phyloP scores from a whole-genome alignment of 2,113 vertebrate genomes.

The Donacobius atricapilla region DNA sequence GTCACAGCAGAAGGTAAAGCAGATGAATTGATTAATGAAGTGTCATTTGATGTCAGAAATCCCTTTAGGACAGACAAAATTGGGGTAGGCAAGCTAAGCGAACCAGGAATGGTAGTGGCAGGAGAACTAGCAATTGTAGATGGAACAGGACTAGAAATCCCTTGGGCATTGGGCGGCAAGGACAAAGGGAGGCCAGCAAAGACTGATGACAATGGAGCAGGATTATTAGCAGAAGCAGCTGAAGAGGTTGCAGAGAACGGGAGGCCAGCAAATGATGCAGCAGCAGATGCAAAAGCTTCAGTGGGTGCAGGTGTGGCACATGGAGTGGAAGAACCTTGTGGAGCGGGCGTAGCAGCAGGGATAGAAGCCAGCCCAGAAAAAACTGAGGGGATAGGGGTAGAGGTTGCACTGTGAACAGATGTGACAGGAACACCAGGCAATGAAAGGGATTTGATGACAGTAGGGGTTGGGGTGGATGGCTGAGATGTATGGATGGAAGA shows the following conservation, averaged over 20 bases:
- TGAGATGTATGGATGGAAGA: conserved; percentile 67
- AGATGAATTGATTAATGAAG: conserved; percentile 67
- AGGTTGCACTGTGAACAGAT: conserved; percentile 70
- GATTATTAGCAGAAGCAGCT: conserved; percentile 68
- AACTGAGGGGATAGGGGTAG: conserved; percentile 79
- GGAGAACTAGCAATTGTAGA: conserved; percentile 67
- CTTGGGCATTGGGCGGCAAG: conserved; percentile 59
- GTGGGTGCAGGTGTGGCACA: conserved; percentile 75
- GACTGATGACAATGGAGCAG: conserved; percentile 78
- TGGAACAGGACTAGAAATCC: conserved; percentile 68
- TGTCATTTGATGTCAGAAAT: conserved; percentile 79
- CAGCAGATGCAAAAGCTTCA: conserved; percentile 75
- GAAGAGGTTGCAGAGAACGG: conserved; percentile 76
- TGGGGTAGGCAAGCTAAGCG: conserved; percentile 75
- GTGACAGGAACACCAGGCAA: conserved; percentile 58
- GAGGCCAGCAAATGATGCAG: conserved; percentile 71
- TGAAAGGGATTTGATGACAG: conserved; percentile 75
- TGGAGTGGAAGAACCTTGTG: conserved; percentile 73
- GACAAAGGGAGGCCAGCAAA: conserved; percentile 78
- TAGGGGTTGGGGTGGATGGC: conserved; percentile 61
- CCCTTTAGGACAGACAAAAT: conserved; percentile 81
- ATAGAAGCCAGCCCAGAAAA: conserved; percentile 85
- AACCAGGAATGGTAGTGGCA: conserved; percentile 69
- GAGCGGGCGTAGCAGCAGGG: conserved; percentile 50
- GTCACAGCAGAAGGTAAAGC: conserved; percentile 69